Base-by-base conservation (phyloP, 2,888 invertebrate genomes). In the Chymomyza caudatula region DNA sequence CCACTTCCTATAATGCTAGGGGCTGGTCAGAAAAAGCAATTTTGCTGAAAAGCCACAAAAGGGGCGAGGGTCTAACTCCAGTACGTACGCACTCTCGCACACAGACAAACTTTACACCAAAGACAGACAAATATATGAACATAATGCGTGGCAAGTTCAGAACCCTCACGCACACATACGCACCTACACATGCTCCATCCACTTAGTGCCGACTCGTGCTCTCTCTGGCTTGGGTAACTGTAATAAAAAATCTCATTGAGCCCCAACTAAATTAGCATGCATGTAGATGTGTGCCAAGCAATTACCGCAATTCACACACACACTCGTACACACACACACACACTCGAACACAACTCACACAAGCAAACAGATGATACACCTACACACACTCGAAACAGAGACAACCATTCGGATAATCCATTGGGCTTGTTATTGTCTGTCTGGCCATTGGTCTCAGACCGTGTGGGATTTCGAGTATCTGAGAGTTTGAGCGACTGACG, bases 11-110 rank as follows among this genome's bases (percentile, higher is more conserved):
- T 37, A 11, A 11, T 37, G 11, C 29, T 37, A 37, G 29, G 29
- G 29, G 29, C 29, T 37, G 29, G 29, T 37, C 60, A 52, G 70
- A 75, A 85, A 83, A 85, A 72, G 74, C 83, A 80, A 82, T 82
- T 82, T 85, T 72, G 67, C 71, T 73, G 72, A 72, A 82, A 85
- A 83, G 84, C 82, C 80, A 71, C 85, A 82, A 72, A 44, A 64
- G 56, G 69, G 68, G 67, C 69, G 23, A 64, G 25, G 37, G 4
- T 29, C 19, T 55, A 6, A 37, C 29, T 37, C 4, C 8, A 37
- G 29, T 37, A 22, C 19, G 51, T 17, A 17, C 55, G 8, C 17
- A 47, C 58, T 25, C 37, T 20, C 19, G n/a, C 55, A 25, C 25
- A 42, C 55, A 61, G 64, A 61, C n/a, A n/a, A n/a, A n/a, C n/a